Conservation (phyloP, 2,797 vertebrate species). For the Melanotaenia pygmaea region DNA sequence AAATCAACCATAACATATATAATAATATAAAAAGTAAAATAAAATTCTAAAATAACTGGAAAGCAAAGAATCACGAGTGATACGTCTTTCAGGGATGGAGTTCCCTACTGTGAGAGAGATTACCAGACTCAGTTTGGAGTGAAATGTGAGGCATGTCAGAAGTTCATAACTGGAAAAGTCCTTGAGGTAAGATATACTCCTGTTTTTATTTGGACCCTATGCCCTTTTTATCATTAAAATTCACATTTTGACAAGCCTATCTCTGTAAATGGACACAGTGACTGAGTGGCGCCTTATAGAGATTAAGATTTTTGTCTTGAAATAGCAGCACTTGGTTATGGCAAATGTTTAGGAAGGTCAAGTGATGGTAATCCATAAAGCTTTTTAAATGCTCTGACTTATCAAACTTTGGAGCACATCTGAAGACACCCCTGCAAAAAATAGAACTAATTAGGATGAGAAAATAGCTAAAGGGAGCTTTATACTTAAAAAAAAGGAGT, state of each 20-base stretch:
- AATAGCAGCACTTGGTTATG: not conserved
- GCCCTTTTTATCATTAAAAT: not conserved
- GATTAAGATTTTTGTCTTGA: not conserved
- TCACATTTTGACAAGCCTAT: not conserved
- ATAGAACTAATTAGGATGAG: no score
- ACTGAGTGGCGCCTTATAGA: not conserved
- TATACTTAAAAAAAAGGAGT: not conserved
- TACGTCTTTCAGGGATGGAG: slow-evolving; percentile 86
- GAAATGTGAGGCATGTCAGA: slow-evolving; percentile 92
- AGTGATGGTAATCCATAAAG: no score
- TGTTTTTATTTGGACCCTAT: not conserved
- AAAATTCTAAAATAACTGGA: not conserved
- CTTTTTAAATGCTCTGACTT: not conserved
- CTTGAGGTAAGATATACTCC: slow-evolving; percentile 87
- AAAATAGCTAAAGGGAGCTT: not conserved
- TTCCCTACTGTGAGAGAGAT: slow-evolving; percentile 96
- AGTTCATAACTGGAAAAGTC: slow-evolving; percentile 97
- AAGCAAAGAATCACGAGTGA: not conserved
- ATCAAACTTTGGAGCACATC: not conserved
- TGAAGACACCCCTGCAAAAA: not conserved
- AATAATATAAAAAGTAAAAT: not conserved
- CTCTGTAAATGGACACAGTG: not conserved
- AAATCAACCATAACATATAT: not conserved
- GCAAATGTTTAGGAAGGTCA: not conserved
- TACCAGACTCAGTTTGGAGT: slow-evolving; percentile 95